Evolutionary conservation across 2,888 invertebrate species (phyloP).

Genomic region (Augochlorella aurata): DNA sequence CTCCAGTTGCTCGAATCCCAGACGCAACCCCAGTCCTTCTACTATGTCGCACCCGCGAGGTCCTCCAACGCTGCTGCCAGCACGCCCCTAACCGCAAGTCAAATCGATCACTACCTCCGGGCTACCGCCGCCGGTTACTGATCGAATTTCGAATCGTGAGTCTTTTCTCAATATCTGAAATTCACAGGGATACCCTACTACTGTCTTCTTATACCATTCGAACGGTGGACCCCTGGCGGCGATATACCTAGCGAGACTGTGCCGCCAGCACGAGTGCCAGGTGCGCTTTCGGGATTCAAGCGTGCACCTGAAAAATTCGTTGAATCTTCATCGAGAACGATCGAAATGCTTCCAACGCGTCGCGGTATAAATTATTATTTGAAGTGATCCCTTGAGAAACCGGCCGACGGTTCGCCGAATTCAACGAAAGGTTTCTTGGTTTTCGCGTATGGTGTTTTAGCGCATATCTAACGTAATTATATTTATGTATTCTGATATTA

Average conservation of each 20-base stretch:
- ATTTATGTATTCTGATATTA: background rate
- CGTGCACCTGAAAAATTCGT: background rate
- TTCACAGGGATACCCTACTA: slow-evolving; percentile 26
- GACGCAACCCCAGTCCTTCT: slow-evolving; percentile 78
- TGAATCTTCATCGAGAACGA: background rate
- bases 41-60: slow-evolving; percentile 81
- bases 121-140: slow-evolving; percentile 73
- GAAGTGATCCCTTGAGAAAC: background rate
- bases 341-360: background rate
- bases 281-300: slow-evolving; percentile 9
- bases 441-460: slow-evolving; percentile 16
- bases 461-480: slow-evolving; percentile 22
- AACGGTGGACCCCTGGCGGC: slow-evolving; percentile 15
- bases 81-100: slow-evolving; percentile 85
- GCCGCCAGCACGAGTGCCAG: slow-evolving; percentile 16
- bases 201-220: slow-evolving; percentile 7
- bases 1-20: slow-evolving; percentile 81
- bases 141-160: slow-evolving; percentile 35
- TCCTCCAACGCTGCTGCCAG: slow-evolving; percentile 75
- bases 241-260: slow-evolving; percentile 26
- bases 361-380: too few species aligned
- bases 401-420: background rate
- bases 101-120: slow-evolving; percentile 91
- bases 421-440: slow-evolving; percentile 1
- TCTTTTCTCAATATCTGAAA: slow-evolving; percentile 14